Conservation (phyloP, 2,888 invertebrate genomes). For the Penaeus monodon region DNA sequence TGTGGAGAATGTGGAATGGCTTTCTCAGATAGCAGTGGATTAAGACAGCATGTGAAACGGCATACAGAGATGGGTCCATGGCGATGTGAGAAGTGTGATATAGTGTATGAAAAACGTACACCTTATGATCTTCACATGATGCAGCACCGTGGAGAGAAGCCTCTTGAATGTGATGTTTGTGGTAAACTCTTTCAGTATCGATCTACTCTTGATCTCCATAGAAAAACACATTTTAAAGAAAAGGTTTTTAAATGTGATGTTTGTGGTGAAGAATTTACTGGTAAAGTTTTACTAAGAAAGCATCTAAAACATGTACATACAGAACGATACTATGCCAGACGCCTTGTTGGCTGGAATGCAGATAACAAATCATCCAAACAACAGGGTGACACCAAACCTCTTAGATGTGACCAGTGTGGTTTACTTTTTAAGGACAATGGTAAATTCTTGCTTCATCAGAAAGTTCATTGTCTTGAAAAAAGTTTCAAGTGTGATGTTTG, state of each 20-base stretch:
- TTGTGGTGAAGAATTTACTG: constrained; percentile 21
- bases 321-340: background rate
- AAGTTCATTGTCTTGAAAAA: constrained; percentile 15
- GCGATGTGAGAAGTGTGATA: constrained; percentile 26
- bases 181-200: constrained; percentile 24
- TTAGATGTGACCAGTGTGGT: constrained; percentile 34
- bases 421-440: constrained; percentile 26
- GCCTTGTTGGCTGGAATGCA: background rate
- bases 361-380: constrained; percentile 3
- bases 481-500: constrained; percentile 32
- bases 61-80: constrained; percentile 26
- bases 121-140: constrained; percentile 34
- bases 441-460: constrained; percentile 29
- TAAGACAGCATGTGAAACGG: constrained; percentile 33
- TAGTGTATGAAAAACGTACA: constrained; percentile 22
- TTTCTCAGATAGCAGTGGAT: constrained; percentile 28
- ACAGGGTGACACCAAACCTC: constrained; percentile 30
- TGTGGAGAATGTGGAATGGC: constrained; percentile 55
- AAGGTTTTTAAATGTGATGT: constrained; percentile 41
- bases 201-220: constrained; percentile 11
- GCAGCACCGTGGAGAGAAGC: constrained; percentile 27
- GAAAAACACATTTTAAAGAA: constrained; percentile 27
- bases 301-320: constrained; percentile 34
- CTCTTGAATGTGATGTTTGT: constrained; percentile 39
- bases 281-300: constrained; percentile 20